These are phyloP conservation scores for Gnatocerus cornutus DNA, from an alignment of 2,888 invertebrate species.

Conservation along the genomic window DNA sequence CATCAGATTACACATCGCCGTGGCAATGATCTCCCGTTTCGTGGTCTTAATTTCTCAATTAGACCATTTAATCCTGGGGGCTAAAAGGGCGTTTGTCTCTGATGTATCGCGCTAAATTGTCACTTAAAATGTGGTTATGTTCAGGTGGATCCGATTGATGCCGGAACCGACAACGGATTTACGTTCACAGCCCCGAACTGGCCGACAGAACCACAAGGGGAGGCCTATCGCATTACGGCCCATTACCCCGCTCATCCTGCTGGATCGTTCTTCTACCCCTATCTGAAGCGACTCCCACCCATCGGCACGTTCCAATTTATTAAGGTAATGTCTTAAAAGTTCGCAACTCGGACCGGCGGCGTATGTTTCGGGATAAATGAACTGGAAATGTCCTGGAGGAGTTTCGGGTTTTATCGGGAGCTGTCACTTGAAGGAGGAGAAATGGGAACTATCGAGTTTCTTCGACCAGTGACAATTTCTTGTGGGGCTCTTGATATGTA, in stretches of 20 bases:
- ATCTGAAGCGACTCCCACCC: slow-evolving; percentile 88
- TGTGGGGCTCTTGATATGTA: slow-evolving; percentile 5
- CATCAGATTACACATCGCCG: not conserved
- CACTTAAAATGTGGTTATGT: slow-evolving; percentile 44
- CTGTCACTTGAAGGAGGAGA: not conserved
- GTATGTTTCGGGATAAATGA: slow-evolving; percentile 23
- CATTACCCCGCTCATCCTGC: slow-evolving; percentile 93
- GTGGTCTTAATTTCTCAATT: slow-evolving; percentile 33
- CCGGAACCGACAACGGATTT: slow-evolving; percentile 95
- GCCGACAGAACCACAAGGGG: slow-evolving; percentile 92
- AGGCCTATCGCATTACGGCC: slow-evolving; percentile 91
- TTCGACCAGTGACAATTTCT: not conserved
- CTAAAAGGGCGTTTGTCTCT: slow-evolving; percentile 21
- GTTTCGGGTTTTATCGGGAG: not conserved
- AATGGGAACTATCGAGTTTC: slow-evolving; percentile 4
- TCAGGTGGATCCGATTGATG: slow-evolving; percentile 92
- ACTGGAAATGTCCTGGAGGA: slow-evolving; percentile 27
- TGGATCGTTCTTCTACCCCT: slow-evolving; percentile 95
- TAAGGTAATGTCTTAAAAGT: slow-evolving; percentile 76
- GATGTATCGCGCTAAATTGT: slow-evolving; percentile 21
- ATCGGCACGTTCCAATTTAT: slow-evolving; percentile 94
- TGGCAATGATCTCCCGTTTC: no score
- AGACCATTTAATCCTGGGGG: slow-evolving; percentile 17
- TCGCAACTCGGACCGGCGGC: slow-evolving; percentile 7
- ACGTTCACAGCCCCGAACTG: slow-evolving; percentile 98